A percentile compares a stretch with the other conserved stretches of the same genome.
These are phyloP conservation scores for Macrosoma leucophasiata DNA, from an alignment of 2,888 invertebrate genomes.

Conservation along the genomic window DNA sequence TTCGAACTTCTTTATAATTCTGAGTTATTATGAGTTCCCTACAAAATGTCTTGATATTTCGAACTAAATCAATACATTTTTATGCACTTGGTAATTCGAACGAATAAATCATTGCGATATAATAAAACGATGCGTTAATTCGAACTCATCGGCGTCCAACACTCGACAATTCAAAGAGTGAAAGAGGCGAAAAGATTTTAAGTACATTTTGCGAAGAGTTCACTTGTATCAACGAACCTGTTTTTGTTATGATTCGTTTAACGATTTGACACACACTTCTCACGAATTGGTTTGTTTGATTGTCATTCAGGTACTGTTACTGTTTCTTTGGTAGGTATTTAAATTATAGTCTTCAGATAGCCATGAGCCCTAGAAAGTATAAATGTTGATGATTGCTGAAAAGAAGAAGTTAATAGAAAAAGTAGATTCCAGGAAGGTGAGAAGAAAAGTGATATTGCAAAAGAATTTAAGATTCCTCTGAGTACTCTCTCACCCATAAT, in stretches of 20 bases:
- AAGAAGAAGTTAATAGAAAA: slow-evolving; percentile 21
- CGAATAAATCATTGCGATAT: slow-evolving; percentile 17
- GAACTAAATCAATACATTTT: slow-evolving; percentile 21
- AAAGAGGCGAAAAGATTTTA: not conserved
- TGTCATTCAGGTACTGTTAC: too few species aligned
- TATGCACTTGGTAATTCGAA: slow-evolving; percentile 19
- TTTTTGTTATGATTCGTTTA: slow-evolving; percentile 1
- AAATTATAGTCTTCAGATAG: too few species aligned
- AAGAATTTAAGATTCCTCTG: slow-evolving; percentile 2
- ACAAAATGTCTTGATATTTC: slow-evolving; percentile 23
- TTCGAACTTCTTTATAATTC: slow-evolving; percentile 12
- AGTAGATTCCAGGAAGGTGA: slow-evolving; percentile 15
- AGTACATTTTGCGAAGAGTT: not conserved
- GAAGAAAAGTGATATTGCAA: slow-evolving; percentile 6
- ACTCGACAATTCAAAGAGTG: not conserved
- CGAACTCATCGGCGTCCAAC: slow-evolving; percentile 3
- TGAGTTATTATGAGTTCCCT: slow-evolving; percentile 18
- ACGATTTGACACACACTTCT: too few species aligned
- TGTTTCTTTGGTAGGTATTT: too few species aligned
- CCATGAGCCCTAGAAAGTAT: slow-evolving; percentile 4
- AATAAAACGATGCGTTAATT: slow-evolving; percentile 21
- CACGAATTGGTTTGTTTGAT: too few species aligned
- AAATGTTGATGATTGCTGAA: slow-evolving; percentile 3
- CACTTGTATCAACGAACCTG: not conserved
- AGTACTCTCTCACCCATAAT: too few species aligned